Evolutionary conservation across 1,140 invertebrate species (phyloP).

Genomic region (Drosophila repletoides): DNA sequence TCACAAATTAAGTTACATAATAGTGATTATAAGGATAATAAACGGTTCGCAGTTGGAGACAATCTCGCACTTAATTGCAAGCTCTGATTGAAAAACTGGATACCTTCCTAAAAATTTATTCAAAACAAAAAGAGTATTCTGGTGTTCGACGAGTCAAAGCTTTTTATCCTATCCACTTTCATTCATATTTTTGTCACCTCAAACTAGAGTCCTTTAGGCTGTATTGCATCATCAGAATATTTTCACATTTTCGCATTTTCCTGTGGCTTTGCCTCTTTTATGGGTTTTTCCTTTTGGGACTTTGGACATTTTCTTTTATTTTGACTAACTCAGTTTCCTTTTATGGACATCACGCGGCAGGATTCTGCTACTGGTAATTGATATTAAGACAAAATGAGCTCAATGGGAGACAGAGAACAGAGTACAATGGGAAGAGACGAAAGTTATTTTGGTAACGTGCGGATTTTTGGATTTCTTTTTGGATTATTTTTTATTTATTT

Average conservation of each 20-base stretch:
- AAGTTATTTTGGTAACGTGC: constrained; percentile 26
- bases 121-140: too few relatives aligned
- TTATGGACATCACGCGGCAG: constrained; percentile 53
- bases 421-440: not conserved
- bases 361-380: constrained; percentile 60
- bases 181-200: constrained; percentile 12
- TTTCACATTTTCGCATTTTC: constrained; percentile 20
- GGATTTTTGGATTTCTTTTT: constrained; percentile 45
- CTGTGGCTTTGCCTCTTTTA: constrained; percentile 4
- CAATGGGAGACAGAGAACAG: constrained; percentile 43
- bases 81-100: too few relatives aligned
- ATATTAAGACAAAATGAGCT: constrained; percentile 65
- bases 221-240: constrained; percentile 29
- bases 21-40: too few relatives aligned
- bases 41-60: too few relatives aligned
- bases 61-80: too few relatives aligned
- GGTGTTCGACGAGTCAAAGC: too few relatives aligned
- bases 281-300: constrained; percentile 6
- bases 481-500: constrained; percentile 8
- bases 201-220: constrained; percentile 3
- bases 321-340: constrained; percentile 21
- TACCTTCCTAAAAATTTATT: too few relatives aligned
- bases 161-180: not conserved
- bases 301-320: too few relatives aligned
- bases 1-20: too few relatives aligned